phyloP scores from a whole-genome alignment of 1,140 invertebrate genomes.

The Drosophila watanabei region DNA sequence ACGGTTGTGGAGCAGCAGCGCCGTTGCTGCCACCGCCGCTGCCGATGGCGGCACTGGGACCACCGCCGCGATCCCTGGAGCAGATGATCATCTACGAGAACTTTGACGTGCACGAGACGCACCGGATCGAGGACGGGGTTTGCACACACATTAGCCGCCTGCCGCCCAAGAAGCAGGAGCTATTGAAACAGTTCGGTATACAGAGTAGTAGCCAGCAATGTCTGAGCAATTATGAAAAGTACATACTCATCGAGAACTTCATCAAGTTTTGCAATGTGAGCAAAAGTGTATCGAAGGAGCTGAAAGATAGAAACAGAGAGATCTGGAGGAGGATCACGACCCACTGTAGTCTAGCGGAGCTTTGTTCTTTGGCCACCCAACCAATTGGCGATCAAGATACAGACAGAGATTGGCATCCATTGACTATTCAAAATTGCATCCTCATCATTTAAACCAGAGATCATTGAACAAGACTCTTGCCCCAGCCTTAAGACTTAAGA shows the following conservation, averaged over 20 bases:
- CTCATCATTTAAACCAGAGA: conserved; percentile 50
- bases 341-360: conserved; percentile 57
- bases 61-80: conserved; percentile 71
- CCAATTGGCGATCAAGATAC: conserved; percentile 50
- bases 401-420: conserved; percentile 63
- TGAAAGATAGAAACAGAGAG: background rate
- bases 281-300: conserved; percentile 64
- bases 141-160: conserved; percentile 84
- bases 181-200: conserved; percentile 86
- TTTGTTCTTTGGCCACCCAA: conserved; percentile 65
- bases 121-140: conserved; percentile 83
- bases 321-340: conserved; percentile 30
- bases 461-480: conserved; percentile 78
- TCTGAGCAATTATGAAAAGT: conserved; percentile 86
- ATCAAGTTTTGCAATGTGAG: conserved; percentile 86
- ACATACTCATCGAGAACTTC: conserved; percentile 86
- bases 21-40: conserved; percentile 47
- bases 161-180: conserved; percentile 85
- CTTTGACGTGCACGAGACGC: conserved; percentile 83
- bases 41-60: conserved; percentile 48
- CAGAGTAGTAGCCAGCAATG: conserved; percentile 85
- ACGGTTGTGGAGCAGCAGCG: conserved; percentile 49
- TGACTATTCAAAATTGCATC: conserved; percentile 63
- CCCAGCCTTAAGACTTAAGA: conserved; percentile 5
- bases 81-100: conserved; percentile 83